Conservation (phyloP, 1,140 invertebrate genomes). For the Orius laevigatus region DNA sequence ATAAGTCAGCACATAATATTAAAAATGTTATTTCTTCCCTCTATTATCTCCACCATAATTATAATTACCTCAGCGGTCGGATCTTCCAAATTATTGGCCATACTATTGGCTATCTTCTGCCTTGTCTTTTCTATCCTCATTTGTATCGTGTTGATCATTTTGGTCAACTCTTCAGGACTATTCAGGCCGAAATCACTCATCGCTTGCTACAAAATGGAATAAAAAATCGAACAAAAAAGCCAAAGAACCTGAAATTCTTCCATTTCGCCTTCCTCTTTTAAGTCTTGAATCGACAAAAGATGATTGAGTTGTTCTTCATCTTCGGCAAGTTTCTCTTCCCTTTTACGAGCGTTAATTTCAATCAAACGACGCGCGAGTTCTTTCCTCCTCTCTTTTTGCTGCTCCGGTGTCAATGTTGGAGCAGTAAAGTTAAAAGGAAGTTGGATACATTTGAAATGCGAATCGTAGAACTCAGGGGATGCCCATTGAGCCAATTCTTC, state of each 20-base stretch:
- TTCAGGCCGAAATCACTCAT: constrained; percentile 39
- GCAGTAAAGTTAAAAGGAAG: constrained; percentile 62
- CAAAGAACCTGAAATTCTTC: constrained; percentile 46
- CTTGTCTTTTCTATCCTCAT: constrained; percentile 60
- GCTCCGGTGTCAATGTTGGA: constrained; percentile 37
- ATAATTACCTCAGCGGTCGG: constrained; percentile 37
- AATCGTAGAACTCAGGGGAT: constrained; percentile 64
- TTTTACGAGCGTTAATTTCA: constrained; percentile 71
- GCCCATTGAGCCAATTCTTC: constrained; percentile 66
- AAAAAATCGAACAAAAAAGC: constrained; percentile 1
- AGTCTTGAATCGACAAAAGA: constrained; percentile 57
- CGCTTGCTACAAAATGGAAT: constrained; percentile 29
- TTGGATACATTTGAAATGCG: constrained; percentile 68
- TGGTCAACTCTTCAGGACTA: constrained; percentile 44
- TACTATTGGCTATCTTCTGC: constrained; percentile 47
- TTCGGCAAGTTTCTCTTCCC: constrained; percentile 66
- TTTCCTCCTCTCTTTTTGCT: constrained; percentile 69
- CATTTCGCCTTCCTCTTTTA: constrained; percentile 61
- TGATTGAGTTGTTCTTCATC: constrained; percentile 76
- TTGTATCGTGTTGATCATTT: constrained; percentile 56
- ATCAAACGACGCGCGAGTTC: constrained; percentile 63
- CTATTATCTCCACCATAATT: no score
- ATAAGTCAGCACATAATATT: constrained; percentile 1
- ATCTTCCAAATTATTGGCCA: constrained; percentile 45
- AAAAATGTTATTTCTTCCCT: no score